These are phyloP conservation scores for Colinus virginianus DNA, from an alignment of 2,113 vertebrate genomes.

Conservation along the genomic window DNA sequence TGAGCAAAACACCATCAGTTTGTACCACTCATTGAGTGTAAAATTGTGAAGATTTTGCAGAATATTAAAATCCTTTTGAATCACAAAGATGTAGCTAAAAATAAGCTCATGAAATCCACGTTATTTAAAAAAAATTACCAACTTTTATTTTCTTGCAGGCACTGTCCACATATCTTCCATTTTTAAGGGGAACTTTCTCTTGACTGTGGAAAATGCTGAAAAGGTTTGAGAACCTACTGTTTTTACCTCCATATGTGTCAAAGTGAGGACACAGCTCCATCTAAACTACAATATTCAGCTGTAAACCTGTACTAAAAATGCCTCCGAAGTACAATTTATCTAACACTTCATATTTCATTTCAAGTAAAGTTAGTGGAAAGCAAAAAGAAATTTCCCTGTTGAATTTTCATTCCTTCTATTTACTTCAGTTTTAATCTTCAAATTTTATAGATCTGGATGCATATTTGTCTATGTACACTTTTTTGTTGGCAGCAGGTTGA, in stretches of 20 bases:
- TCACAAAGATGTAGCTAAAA: background rate
- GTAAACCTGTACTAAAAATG: background rate
- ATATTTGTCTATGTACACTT: constrained; percentile 81
- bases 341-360: background rate
- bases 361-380: background rate
- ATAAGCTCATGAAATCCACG: background rate
- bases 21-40: background rate
- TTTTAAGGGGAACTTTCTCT: background rate
- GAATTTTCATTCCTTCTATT: background rate
- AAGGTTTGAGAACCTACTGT: background rate
- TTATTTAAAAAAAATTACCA: background rate
- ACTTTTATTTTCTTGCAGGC: background rate
- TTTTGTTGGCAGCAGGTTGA: constrained; percentile 71
- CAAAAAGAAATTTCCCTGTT: background rate
- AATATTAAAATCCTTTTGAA: background rate
- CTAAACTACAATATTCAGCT: background rate
- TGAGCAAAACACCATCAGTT: background rate
- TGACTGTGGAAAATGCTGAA: background rate
- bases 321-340: background rate
- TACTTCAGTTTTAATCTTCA: constrained; percentile 73
- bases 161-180: background rate
- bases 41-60: background rate
- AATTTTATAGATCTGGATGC: constrained; percentile 84
- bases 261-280: background rate
- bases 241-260: background rate